These are phyloP conservation scores for Schmidtea mediterranea DNA, from an alignment of 1,140 invertebrate genomes.

Conservation along the genomic window DNA sequence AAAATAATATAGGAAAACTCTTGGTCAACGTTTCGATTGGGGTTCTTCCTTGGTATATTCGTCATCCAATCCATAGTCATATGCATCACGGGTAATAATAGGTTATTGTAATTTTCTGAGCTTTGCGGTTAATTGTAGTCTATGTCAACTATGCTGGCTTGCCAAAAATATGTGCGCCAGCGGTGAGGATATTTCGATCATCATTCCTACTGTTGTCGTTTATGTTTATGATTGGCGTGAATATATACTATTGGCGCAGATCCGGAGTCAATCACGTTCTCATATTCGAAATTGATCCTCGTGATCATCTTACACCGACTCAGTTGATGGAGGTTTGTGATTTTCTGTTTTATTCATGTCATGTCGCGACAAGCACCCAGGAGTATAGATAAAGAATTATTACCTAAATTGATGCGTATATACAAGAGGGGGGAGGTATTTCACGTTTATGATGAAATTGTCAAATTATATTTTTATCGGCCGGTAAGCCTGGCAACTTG, in stretches of 20 bases:
- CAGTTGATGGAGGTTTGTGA: constrained; percentile 79
- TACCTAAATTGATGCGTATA: no score
- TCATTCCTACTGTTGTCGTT: constrained; percentile 70
- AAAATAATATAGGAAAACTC: neutral
- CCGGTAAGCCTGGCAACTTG: no score
- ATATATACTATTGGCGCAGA: constrained; percentile 86
- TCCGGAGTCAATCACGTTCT: constrained; percentile 95
- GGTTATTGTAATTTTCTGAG: no score
- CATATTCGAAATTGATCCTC: constrained; percentile 87
- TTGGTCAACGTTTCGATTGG: neutral
- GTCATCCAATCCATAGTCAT: neutral
- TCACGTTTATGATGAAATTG: no score
- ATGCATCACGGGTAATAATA: neutral
- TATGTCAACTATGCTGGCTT: constrained; percentile 7
- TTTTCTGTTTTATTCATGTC: no score
- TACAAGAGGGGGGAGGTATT: no score
- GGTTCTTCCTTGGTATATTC: constrained; percentile 4
- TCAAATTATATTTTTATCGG: no score
- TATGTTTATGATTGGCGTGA: constrained; percentile 77
- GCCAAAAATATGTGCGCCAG: constrained; percentile 24
- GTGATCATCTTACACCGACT: constrained; percentile 74
- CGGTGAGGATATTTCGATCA: constrained; percentile 48
- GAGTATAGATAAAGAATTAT: no score
- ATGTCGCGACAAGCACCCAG: no score
- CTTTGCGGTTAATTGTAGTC: no score